phyloP scores from a whole-genome alignment of 1,140 invertebrate genomes.

The Eciton burchellii region DNA sequence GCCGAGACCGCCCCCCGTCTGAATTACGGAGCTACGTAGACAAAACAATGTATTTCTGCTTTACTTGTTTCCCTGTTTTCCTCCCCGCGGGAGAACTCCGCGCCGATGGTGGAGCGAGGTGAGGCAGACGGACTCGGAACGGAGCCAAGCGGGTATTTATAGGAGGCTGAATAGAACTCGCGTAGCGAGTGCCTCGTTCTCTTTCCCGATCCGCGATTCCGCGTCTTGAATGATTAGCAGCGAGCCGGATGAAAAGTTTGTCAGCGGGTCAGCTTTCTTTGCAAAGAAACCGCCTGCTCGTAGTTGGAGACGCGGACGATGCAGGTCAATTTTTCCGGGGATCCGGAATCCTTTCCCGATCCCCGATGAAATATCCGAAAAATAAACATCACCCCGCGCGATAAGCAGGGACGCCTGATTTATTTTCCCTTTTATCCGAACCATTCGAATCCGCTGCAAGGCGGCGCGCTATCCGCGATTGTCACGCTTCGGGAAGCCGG shows the following conservation, averaged over 20 bases:
- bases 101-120: constrained; percentile 40
- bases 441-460: background rate
- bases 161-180: constrained; percentile 52
- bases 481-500: background rate
- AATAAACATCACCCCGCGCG: background rate
- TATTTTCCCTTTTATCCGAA: background rate
- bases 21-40: constrained; percentile 57
- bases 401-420: background rate
- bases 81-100: constrained; percentile 30
- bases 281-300: background rate
- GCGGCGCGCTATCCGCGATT: background rate
- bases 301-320: too few species aligned
- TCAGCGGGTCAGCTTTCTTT: background rate
- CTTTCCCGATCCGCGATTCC: background rate
- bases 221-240: constrained; percentile 28
- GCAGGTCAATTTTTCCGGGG: too few species aligned
- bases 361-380: too few species aligned
- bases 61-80: constrained; percentile 25
- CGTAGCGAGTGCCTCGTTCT: constrained; percentile 1
- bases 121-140: constrained; percentile 55
- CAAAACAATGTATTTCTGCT: constrained; percentile 62
- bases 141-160: constrained; percentile 70
- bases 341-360: too few species aligned
- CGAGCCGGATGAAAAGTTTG: constrained; percentile 4
- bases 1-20: constrained; percentile 60